phyloP scores from a whole-genome alignment of 2,888 invertebrate species.

The Scelioninae gen. 2 region DNA sequence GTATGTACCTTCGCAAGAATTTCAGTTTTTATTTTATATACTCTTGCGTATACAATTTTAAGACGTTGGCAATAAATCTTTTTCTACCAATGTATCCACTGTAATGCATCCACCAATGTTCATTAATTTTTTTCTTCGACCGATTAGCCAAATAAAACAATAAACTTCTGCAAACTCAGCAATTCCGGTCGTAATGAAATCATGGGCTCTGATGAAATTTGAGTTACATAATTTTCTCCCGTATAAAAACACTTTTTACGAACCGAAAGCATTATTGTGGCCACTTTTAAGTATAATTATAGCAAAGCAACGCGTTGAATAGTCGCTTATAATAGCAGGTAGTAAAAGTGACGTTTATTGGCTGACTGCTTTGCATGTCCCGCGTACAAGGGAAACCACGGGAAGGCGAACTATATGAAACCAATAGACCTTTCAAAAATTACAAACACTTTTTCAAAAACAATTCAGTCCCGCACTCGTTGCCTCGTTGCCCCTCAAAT shows the following conservation, averaged over 20 bases:
- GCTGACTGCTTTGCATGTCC: slow-evolving; percentile 45
- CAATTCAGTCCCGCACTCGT: too few relatives aligned
- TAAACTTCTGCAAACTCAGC: slow-evolving; percentile 11
- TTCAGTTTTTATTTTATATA: too few relatives aligned
- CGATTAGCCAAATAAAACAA: slow-evolving; percentile 29
- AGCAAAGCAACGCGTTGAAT: slow-evolving; percentile 47
- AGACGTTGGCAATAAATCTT: slow-evolving; percentile 9
- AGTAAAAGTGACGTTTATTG: slow-evolving; percentile 60
- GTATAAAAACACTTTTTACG: slow-evolving; percentile 49
- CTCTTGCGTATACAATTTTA: too few relatives aligned
- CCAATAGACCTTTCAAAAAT: slow-evolving; percentile 21
- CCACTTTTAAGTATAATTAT: slow-evolving; percentile 58
- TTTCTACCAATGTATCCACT: background rate
- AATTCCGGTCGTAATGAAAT: slow-evolving; percentile 39
- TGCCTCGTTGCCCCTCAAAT: too few relatives aligned
- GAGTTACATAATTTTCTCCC: slow-evolving; percentile 52
- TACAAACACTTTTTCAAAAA: slow-evolving; percentile 4
- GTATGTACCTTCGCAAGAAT: too few relatives aligned
- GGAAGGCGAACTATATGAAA: slow-evolving; percentile 26
- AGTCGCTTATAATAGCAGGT: slow-evolving; percentile 55
- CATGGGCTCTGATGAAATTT: slow-evolving; percentile 48
- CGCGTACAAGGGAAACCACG: slow-evolving; percentile 21
- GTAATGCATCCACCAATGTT: slow-evolving; percentile 10
- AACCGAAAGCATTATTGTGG: slow-evolving; percentile 50
- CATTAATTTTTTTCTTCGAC: slow-evolving; percentile 15